phyloP scores from a whole-genome alignment of 2,888 invertebrate species.

The Chrysotoxum bicinctum region DNA sequence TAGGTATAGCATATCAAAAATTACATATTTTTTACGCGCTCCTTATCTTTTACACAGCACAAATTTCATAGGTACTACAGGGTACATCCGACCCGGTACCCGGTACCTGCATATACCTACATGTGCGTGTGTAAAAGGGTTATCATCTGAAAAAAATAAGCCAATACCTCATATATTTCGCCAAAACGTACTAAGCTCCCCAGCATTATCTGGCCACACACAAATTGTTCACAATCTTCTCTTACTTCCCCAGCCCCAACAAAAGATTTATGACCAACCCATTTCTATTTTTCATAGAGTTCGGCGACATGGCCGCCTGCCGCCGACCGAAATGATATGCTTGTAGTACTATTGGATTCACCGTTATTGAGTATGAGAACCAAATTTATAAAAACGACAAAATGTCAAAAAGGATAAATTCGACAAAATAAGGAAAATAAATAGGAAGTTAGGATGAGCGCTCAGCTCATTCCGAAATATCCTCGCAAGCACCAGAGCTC shows the following conservation, averaged over 20 bases:
- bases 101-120: background rate
- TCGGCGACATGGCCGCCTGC: constrained; percentile 43
- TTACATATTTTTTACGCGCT: constrained; percentile 10
- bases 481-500: constrained; percentile 24
- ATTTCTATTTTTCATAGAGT: constrained; percentile 66
- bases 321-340: constrained; percentile 12
- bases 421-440: constrained; percentile 68
- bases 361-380: constrained; percentile 31
- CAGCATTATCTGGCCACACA: constrained; percentile 72
- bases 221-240: constrained; percentile 66
- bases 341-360: constrained; percentile 24
- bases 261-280: constrained; percentile 71
- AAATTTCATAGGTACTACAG: background rate
- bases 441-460: constrained; percentile 63
- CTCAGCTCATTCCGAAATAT: constrained; percentile 63
- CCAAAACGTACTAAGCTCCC: constrained; percentile 60
- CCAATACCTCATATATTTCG: constrained; percentile 65
- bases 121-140: constrained; percentile 11
- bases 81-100: background rate
- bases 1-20: background rate
- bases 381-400: constrained; percentile 64
- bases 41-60: constrained; percentile 8
- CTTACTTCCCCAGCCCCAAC: constrained; percentile 24
- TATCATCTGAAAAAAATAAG: constrained; percentile 30
- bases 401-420: constrained; percentile 66